Percentiles rank a stretch among this genome's conserved stretches.
Evolutionary conservation across 2,888 invertebrate species (phyloP).

Genomic region (Eristalis intricaria): DNA sequence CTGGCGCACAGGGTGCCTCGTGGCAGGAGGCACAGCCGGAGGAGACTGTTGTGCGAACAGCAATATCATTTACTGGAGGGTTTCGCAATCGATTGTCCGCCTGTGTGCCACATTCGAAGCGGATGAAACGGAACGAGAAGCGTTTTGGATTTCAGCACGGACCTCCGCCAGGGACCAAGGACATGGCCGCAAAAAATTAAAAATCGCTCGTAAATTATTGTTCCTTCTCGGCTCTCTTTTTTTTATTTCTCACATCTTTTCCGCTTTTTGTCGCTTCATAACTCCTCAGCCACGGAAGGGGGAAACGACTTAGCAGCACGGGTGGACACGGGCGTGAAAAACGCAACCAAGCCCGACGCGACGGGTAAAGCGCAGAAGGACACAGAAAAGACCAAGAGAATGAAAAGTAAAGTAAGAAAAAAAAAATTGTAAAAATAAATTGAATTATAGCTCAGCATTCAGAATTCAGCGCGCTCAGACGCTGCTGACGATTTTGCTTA

Average conservation of each 20-base stretch:
- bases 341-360: background rate
- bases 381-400: constrained; percentile 18
- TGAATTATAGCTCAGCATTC: constrained; percentile 49
- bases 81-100: constrained; percentile 62
- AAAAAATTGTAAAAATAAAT: constrained; percentile 42
- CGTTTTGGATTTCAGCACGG: constrained; percentile 39
- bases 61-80: constrained; percentile 58
- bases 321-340: background rate
- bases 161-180: background rate
- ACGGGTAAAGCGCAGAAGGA: background rate
- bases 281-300: background rate
- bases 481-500: constrained; percentile 62
- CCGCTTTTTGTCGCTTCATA: constrained; percentile 8
- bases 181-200: constrained; percentile 54
- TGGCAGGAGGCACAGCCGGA: constrained; percentile 37
- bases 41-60: constrained; percentile 9
- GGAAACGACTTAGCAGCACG: constrained; percentile 19
- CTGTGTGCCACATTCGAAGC: constrained; percentile 43
- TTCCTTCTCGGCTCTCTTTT: constrained; percentile 17
- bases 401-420: background rate
- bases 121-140: background rate
- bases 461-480: constrained; percentile 35
- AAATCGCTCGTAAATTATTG: constrained; percentile 63
- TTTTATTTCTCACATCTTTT: background rate
- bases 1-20: background rate